phyloP scores from a whole-genome alignment of 2,113 vertebrate species.

The Microtus oregoni region DNA sequence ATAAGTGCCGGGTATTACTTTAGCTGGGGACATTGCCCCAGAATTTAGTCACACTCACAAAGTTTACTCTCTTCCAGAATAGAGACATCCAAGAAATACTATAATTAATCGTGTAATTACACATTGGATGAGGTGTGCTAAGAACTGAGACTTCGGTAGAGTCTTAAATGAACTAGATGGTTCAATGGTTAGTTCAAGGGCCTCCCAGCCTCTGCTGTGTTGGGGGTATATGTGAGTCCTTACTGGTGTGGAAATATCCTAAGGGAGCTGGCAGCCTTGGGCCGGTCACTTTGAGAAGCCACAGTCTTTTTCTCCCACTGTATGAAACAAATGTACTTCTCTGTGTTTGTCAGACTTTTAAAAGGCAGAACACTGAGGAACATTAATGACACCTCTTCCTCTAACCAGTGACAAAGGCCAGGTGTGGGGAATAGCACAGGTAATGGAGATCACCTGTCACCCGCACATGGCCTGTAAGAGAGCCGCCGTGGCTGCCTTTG shows the following conservation, averaged over 20 bases:
- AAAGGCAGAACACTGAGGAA: not conserved
- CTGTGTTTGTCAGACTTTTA: not conserved
- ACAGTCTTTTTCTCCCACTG: not conserved
- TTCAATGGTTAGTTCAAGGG: not conserved
- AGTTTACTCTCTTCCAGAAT: constrained; percentile 9
- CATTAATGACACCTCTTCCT: not conserved
- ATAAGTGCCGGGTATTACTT: not conserved
- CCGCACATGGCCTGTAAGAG: not conserved
- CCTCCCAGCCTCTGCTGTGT: not conserved
- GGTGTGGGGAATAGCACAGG: not conserved
- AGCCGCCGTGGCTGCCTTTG: not conserved
- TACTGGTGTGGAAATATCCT: not conserved
- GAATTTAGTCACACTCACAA: not conserved
- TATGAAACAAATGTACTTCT: constrained; percentile 29
- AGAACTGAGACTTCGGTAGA: not conserved
- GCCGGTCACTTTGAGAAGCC: constrained; percentile 10
- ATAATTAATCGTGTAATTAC: constrained; percentile 21
- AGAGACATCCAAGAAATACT: not conserved
- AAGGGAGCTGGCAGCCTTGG: not conserved
- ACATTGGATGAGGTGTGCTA: not conserved
- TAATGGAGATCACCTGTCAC: not conserved
- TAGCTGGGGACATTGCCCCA: not conserved
- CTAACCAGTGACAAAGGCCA: too few relatives aligned
- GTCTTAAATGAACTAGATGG: not conserved
- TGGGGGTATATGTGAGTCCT: not conserved